phyloP scores from a whole-genome alignment of 1,140 invertebrate genomes.

The Dinothrombium tinctorium region DNA sequence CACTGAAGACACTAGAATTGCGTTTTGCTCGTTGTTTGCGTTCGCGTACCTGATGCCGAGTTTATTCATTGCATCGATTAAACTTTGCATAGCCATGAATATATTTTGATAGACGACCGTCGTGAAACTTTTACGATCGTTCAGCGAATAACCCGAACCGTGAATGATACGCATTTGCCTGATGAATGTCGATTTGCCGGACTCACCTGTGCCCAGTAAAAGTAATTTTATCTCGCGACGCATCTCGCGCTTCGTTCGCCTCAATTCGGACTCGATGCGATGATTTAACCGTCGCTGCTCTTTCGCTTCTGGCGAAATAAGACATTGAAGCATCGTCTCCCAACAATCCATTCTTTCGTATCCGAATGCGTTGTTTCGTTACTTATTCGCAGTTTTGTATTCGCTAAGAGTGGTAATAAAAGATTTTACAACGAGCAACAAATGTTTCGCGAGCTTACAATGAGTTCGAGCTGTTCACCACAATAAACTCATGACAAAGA shows the following conservation, averaged over 20 bases:
- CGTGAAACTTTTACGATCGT: constrained; percentile 57
- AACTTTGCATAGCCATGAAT: constrained; percentile 75
- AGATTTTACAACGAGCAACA: no score
- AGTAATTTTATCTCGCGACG: constrained; percentile 49
- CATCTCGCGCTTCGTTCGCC: constrained; percentile 32
- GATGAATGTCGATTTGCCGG: constrained; percentile 86
- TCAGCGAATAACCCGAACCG: constrained; percentile 59
- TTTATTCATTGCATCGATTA: constrained; percentile 82
- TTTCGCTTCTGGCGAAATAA: constrained; percentile 97
- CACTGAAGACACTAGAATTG: constrained; percentile 25
- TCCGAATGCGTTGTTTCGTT: no score
- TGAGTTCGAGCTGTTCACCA: no score
- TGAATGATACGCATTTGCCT: constrained; percentile 99
- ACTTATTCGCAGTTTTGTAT: no score
- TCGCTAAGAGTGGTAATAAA: no score
- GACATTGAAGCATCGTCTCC: no score
- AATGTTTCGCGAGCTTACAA: no score
- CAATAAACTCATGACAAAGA: no score
- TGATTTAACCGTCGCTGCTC: constrained; percentile 95
- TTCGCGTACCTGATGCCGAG: constrained; percentile 76
- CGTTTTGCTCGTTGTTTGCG: constrained; percentile 42
- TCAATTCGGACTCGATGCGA: constrained; percentile 56
- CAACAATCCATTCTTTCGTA: no score
- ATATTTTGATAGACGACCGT: constrained; percentile 79
- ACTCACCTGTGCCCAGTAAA: constrained; percentile 67